phyloP scores from a whole-genome alignment of 1,140 invertebrate genomes.

The Gryon sp. region DNA sequence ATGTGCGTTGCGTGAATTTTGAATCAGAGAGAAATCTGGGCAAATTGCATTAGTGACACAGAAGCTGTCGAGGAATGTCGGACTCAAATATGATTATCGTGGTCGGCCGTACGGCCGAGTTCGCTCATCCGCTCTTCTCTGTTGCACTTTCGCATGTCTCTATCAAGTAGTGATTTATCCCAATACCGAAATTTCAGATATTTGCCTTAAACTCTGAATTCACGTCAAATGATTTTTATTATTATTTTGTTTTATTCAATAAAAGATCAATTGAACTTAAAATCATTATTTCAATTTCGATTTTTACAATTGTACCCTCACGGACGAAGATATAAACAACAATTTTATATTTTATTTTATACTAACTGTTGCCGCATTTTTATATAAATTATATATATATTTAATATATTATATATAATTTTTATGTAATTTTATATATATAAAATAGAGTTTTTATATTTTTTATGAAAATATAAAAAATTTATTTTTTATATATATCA shows the following conservation, averaged over 20 bases:
- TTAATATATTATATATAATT: too few species aligned
- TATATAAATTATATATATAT: too few species aligned
- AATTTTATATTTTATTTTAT: too few species aligned
- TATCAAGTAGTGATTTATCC: conserved; percentile 12
- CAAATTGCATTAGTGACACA: conserved; percentile 42
- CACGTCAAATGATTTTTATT: conserved; percentile 13
- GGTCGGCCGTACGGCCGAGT: conserved; percentile 4
- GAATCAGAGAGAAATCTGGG: conserved; percentile 34
- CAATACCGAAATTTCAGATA: conserved; percentile 17
- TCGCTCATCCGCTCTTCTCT: neutral
- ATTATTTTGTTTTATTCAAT: neutral
- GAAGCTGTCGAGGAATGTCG: conserved; percentile 37
- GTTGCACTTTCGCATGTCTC: conserved; percentile 2
- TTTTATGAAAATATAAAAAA: too few species aligned
- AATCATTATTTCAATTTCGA: too few species aligned
- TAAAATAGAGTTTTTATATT: too few species aligned
- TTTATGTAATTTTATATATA: too few species aligned
- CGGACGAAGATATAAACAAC: too few species aligned
- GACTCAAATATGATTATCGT: conserved; percentile 42
- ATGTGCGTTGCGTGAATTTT: conserved; percentile 7
- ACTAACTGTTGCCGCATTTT: too few species aligned
- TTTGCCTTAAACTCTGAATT: conserved; percentile 17
- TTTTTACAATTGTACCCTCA: too few species aligned
- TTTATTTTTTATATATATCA: too few species aligned
- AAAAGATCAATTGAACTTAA: too few species aligned